A percentile compares a stretch with the other conserved stretches of the same genome.
These are phyloP conservation scores for Damaliscus lunatus DNA, from an alignment of 2,113 vertebrate genomes.

Conservation along the genomic window DNA sequence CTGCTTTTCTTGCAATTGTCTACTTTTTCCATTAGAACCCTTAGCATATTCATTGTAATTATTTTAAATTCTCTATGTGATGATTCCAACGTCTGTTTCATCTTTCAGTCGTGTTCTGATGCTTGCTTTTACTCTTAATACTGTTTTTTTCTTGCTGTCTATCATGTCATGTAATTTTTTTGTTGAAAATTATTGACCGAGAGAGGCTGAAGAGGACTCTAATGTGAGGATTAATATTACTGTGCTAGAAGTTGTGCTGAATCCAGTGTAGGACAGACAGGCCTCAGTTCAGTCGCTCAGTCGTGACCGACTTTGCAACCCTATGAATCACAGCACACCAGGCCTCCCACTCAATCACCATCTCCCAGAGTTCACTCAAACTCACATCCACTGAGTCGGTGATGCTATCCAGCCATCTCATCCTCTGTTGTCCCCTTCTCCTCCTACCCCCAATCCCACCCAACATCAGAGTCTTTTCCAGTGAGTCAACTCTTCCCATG, in stretches of 20 bases:
- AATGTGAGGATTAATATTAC: background rate
- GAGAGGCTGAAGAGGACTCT: background rate
- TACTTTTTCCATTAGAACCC: background rate
- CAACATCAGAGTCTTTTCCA: too few species aligned
- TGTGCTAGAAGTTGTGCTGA: background rate
- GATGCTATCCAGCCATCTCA: too few species aligned
- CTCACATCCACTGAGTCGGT: rapidly evolving
- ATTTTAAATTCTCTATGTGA: background rate
- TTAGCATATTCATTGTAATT: background rate
- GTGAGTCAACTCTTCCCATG: too few species aligned
- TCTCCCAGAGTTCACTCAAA: too few species aligned
- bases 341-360: too few species aligned
- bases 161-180: background rate
- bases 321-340: too few species aligned
- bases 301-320: too few species aligned
- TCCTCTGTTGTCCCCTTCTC: too few species aligned
- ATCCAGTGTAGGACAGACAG: too few species aligned
- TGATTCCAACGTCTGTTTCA: background rate
- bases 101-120: background rate
- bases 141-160: background rate
- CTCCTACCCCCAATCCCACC: too few species aligned
- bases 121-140: background rate
- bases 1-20: background rate
- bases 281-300: too few species aligned
- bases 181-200: background rate